Percentiles rank a stretch among this genome's conserved stretches.
These are phyloP conservation scores for Limnothrissa miodon DNA, from an alignment of 2,113 vertebrate species.

Conservation along the genomic window DNA sequence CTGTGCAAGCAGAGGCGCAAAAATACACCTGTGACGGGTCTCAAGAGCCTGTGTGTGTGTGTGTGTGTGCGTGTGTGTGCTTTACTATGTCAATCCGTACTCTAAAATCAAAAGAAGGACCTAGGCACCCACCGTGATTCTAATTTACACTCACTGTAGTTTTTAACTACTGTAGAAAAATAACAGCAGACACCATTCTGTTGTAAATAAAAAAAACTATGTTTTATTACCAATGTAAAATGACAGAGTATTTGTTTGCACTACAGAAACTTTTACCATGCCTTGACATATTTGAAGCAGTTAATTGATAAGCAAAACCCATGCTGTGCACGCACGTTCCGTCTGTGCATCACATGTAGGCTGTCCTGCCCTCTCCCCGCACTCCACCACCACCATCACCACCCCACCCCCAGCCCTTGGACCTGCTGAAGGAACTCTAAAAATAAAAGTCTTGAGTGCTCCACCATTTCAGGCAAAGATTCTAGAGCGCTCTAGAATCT, in stretches of 20 bases:
- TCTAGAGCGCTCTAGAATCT: too few relatives aligned
- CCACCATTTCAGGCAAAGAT: background rate
- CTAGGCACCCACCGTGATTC: background rate
- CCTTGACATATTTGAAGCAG: constrained; percentile 14
- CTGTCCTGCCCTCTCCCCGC: too few relatives aligned
- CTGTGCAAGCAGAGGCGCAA: background rate
- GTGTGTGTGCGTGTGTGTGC: background rate
- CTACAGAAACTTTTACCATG: constrained; percentile 13
- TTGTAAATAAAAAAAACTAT: constrained; percentile 14
- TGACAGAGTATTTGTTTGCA: constrained; percentile 15
- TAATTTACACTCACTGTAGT: too few relatives aligned
- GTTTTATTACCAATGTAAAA: constrained; percentile 12
- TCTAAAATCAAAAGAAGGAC: background rate
- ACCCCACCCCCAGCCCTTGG: background rate
- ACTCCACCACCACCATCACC: too few relatives aligned
- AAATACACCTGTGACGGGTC: background rate
- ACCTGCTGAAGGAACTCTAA: background rate
- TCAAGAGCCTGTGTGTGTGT: background rate
- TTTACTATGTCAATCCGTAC: background rate
- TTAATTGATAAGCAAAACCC: constrained; percentile 16
- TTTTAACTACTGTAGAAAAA: too few relatives aligned
- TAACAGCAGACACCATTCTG: background rate
- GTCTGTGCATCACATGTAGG: background rate
- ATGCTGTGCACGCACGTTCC: background rate
- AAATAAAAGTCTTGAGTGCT: background rate